A percentile compares a stretch with the other conserved stretches of the same genome.
phyloP scores from a whole-genome alignment of 2,113 vertebrate species.

The Cichladusa arquata region DNA sequence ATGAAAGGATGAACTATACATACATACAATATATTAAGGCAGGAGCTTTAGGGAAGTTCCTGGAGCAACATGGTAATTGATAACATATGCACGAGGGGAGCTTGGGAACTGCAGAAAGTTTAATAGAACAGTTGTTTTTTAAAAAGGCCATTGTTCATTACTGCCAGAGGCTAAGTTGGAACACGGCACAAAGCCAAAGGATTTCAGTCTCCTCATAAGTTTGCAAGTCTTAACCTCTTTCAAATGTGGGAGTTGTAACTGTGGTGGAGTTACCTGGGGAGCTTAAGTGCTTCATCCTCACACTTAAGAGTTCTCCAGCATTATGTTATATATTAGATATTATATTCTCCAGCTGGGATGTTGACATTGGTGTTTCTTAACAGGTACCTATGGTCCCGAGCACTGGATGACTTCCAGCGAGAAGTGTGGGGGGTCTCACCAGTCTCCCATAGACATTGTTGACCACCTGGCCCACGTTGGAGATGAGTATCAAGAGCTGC shows the following conservation, averaged over 20 bases:
- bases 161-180: slow-evolving; percentile 35
- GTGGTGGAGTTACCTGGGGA: background rate
- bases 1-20: background rate
- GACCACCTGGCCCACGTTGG: slow-evolving; percentile 85
- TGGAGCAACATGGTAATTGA: background rate
- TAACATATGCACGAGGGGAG: background rate
- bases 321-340: too few relatives aligned
- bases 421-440: slow-evolving; percentile 86
- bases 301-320: background rate
- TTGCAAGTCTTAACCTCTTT: background rate
- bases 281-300: background rate
- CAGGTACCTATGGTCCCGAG: slow-evolving; percentile 90
- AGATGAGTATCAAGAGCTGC: slow-evolving; percentile 87
- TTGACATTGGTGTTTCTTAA: background rate
- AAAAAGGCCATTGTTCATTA: background rate
- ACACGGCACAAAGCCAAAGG: background rate
- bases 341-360: too few relatives aligned
- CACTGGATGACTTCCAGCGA: slow-evolving; percentile 87
- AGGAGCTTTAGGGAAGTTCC: background rate
- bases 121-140: background rate
- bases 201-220: background rate
- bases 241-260: background rate
- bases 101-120: slow-evolving; percentile 44
- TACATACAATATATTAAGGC: background rate
- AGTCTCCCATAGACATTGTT: slow-evolving; percentile 90